phyloP scores from a whole-genome alignment of 1,140 invertebrate species.

The Drosophila punjabiensis region DNA sequence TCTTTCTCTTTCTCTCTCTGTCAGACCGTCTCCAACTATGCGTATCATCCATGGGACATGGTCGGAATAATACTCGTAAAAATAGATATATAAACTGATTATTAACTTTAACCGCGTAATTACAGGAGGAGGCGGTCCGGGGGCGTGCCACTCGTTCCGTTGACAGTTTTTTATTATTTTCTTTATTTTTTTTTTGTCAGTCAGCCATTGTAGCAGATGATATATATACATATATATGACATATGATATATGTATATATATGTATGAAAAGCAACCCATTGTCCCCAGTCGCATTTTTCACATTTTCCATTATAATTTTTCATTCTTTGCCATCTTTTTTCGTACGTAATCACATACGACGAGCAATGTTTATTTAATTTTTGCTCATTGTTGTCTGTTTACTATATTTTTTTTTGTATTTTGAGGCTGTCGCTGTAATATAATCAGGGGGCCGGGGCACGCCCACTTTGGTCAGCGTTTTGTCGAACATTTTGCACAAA shows the following conservation, averaged over 20 bases:
- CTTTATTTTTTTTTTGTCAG: conserved; percentile 9
- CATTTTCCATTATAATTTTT: conserved; percentile 47
- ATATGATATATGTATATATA: background rate
- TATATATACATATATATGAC: conserved; percentile 18
- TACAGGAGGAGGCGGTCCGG: conserved; percentile 31
- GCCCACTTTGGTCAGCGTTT: conserved; percentile 58
- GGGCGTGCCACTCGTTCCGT: conserved; percentile 66
- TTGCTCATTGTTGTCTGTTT: conserved; percentile 41
- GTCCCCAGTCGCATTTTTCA: conserved; percentile 56
- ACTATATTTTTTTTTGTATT: conserved; percentile 24
- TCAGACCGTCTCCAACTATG: conserved; percentile 35
- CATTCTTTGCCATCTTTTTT: conserved; percentile 25
- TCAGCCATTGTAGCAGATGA: conserved; percentile 40
- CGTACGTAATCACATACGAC: conserved; percentile 57
- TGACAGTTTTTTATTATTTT: conserved; percentile 57
- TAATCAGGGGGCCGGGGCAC: conserved; percentile 43
- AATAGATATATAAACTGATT: conserved; percentile 59
- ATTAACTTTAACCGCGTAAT: conserved; percentile 74
- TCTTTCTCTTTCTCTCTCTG: background rate
- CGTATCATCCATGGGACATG: conserved; percentile 50
- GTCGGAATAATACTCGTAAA: conserved; percentile 17
- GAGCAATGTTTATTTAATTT: conserved; percentile 58
- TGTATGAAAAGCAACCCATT: conserved; percentile 38
- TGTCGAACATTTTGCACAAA: conserved; percentile 70
- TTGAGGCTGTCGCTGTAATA: conserved; percentile 22